phyloP scores from a whole-genome alignment of 2,888 invertebrate species.

The Luperina nickerlii region DNA sequence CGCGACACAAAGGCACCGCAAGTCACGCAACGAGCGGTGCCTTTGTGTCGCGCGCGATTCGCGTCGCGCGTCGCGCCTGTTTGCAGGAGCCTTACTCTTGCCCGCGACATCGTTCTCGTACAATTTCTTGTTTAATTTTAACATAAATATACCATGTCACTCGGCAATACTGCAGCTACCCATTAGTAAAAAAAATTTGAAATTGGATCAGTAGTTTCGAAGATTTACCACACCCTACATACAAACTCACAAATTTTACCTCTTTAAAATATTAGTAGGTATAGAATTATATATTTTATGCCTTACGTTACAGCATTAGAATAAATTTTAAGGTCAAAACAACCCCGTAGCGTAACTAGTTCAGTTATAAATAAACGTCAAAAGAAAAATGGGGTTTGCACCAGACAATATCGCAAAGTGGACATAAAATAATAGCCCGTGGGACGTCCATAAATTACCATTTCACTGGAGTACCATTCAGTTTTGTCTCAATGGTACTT shows the following conservation, averaged over 20 bases:
- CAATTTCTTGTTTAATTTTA: too few species aligned
- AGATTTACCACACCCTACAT: neutral
- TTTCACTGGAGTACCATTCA: slow-evolving; percentile 26
- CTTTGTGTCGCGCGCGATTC: too few species aligned
- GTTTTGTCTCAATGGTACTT: slow-evolving; percentile 48
- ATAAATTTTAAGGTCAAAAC: neutral
- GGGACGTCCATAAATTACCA: slow-evolving; percentile 41
- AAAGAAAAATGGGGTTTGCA: slow-evolving; percentile 20
- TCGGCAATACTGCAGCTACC: too few species aligned
- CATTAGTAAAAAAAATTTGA: neutral
- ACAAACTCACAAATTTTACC: neutral
- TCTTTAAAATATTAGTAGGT: neutral
- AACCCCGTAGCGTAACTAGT: neutral
- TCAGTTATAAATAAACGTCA: neutral
- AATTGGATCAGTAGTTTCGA: neutral
- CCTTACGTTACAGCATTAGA: neutral
- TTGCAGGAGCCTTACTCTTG: too few species aligned
- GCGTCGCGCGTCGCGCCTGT: too few species aligned
- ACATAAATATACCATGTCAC: too few species aligned
- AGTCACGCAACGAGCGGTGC: too few species aligned
- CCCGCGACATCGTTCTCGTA: neutral
- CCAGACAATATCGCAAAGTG: slow-evolving; percentile 25
- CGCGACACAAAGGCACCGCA: too few species aligned
- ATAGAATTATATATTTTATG: neutral
- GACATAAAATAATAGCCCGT: slow-evolving; percentile 26